Percentiles rank a stretch among this genome's conserved stretches.
phyloP scores from a whole-genome alignment of 2,113 vertebrate genomes.

The Ginglymostoma cirratum region DNA sequence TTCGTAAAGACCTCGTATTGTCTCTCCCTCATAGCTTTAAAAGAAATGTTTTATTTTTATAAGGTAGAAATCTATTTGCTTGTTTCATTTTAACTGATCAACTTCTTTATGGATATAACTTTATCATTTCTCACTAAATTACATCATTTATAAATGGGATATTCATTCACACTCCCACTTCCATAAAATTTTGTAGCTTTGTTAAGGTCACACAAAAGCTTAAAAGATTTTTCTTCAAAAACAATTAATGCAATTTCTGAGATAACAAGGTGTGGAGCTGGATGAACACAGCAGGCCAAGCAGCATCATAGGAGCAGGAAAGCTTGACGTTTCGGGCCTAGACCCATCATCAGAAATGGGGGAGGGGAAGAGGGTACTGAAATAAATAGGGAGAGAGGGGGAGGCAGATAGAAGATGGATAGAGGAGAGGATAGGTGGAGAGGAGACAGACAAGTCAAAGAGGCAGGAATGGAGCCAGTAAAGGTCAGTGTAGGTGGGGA shows the following conservation, averaged over 20 bases:
- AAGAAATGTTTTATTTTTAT: not conserved
- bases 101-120: not conserved
- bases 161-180: not conserved
- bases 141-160: not conserved
- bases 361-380: too few relatives aligned
- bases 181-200: not conserved
- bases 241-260: not conserved
- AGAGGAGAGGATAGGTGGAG: too few relatives aligned
- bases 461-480: too few relatives aligned
- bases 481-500: too few relatives aligned
- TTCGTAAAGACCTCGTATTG: conserved; percentile 55
- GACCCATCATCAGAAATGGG: too few relatives aligned
- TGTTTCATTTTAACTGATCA: not conserved
- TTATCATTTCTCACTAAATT: not conserved
- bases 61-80: not conserved
- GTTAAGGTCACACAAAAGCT: not conserved
- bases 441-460: too few relatives aligned
- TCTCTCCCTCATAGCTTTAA: conserved; percentile 73
- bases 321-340: too few relatives aligned
- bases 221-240: not conserved
- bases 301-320: too few relatives aligned
- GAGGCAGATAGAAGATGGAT: too few relatives aligned
- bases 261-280: too few relatives aligned
- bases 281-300: too few relatives aligned
- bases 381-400: too few relatives aligned